These are phyloP conservation scores for Sebastes schlegelii DNA, from an alignment of 2,113 vertebrate species.

Conservation along the genomic window DNA sequence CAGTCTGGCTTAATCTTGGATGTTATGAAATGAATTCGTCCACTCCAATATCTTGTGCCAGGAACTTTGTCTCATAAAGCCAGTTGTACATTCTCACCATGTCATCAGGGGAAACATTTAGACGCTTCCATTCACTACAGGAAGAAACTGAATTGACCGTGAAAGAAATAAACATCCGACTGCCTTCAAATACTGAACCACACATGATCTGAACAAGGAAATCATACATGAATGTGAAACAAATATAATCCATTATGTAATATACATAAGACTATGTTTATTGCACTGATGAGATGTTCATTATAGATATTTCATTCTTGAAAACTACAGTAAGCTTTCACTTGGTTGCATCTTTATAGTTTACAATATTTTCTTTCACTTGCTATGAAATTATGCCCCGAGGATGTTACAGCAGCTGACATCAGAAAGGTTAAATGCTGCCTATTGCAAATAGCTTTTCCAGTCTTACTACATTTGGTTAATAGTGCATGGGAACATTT, in stretches of 20 bases:
- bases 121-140: slow-evolving; percentile 45
- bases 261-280: slow-evolving; percentile 1
- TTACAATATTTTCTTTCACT: slow-evolving; percentile 39
- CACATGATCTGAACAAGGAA: slow-evolving; percentile 29
- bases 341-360: slow-evolving; percentile 25
- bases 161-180: slow-evolving; percentile 37
- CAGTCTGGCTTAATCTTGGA: slow-evolving; percentile 29
- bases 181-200: slow-evolving; percentile 38
- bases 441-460: slow-evolving; percentile 34
- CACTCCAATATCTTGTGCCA: slow-evolving; percentile 48
- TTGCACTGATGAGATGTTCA: neutral
- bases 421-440: slow-evolving; percentile 20
- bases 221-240: slow-evolving; percentile 19
- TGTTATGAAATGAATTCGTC: slow-evolving; percentile 56
- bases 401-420: slow-evolving; percentile 28
- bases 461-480: slow-evolving; percentile 38
- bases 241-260: slow-evolving; percentile 14
- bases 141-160: slow-evolving; percentile 21
- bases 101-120: slow-evolving; percentile 57
- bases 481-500: slow-evolving; percentile 43
- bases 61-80: slow-evolving; percentile 57
- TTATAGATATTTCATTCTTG: neutral
- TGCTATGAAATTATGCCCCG: slow-evolving; percentile 17
- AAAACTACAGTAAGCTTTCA: neutral
- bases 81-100: slow-evolving; percentile 57